A percentile compares a stretch with the other conserved stretches of the same genome.
These are phyloP conservation scores for Sitobion miscanthi DNA, from an alignment of 1,140 invertebrate species.

Conservation along the genomic window DNA sequence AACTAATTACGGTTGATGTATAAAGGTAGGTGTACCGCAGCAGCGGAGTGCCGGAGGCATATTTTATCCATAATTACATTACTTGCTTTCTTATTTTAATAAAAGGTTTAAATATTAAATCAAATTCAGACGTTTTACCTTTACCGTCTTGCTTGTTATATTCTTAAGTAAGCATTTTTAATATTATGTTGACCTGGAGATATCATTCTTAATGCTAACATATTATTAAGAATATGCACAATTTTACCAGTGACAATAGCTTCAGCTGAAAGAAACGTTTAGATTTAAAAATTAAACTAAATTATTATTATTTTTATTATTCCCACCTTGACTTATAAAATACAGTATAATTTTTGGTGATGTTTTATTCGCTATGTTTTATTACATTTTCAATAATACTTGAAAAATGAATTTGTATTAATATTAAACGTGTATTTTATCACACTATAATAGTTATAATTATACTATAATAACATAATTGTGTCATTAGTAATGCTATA, in stretches of 20 bases:
- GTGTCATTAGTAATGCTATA: neutral
- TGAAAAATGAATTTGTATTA: neutral
- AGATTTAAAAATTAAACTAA: too few relatives aligned
- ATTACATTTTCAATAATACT: neutral
- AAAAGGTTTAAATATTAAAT: neutral
- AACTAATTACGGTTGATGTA: neutral
- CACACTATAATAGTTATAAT: neutral
- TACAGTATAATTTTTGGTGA: neutral
- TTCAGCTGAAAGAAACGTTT: too few relatives aligned
- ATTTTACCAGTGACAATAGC: too few relatives aligned
- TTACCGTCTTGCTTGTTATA: too few relatives aligned
- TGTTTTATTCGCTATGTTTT: neutral
- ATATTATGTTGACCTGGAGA: too few relatives aligned
- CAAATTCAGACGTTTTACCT: neutral
- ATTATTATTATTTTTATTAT: too few relatives aligned
- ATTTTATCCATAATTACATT: neutral
- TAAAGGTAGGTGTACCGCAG: too few relatives aligned
- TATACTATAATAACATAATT: too few relatives aligned
- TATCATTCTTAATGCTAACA: too few relatives aligned
- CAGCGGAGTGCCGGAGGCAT: neutral
- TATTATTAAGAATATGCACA: too few relatives aligned
- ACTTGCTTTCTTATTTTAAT: neutral
- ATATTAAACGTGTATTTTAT: neutral
- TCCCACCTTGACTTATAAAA: neutral
- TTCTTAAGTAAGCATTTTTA: too few relatives aligned